phyloP scores from a whole-genome alignment of 2,888 invertebrate genomes.

The Agrochola litura region DNA sequence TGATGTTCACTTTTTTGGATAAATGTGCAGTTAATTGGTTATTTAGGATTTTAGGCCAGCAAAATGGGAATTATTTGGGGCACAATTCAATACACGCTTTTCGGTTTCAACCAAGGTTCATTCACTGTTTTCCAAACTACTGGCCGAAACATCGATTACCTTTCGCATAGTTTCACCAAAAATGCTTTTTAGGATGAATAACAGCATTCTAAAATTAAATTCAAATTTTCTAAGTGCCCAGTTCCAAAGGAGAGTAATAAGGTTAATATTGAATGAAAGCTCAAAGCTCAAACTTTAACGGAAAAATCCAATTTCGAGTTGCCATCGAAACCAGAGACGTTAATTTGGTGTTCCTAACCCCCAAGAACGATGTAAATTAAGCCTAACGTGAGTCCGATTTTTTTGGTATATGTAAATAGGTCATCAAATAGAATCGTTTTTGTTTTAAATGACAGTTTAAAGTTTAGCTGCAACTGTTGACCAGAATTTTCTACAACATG shows the following conservation, averaged over 20 bases:
- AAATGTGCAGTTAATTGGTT: neutral
- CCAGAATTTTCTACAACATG: neutral
- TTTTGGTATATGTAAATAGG: neutral
- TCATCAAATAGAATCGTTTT: neutral
- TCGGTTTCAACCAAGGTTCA: neutral
- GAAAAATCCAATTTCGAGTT: constrained; percentile 12
- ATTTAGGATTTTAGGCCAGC: neutral
- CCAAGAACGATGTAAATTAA: neutral
- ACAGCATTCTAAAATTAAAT: neutral
- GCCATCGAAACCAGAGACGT: neutral
- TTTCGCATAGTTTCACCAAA: neutral
- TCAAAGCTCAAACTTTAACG: neutral
- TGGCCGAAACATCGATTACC: neutral
- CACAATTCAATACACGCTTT: neutral
- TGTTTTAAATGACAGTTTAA: neutral
- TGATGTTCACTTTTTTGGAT: neutral
- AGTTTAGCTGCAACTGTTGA: neutral
- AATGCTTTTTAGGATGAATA: neutral
- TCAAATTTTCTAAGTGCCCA: neutral
- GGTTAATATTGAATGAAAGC: neutral
- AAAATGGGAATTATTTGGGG: too few relatives aligned
- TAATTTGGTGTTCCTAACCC: neutral
- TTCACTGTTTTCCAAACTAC: neutral
- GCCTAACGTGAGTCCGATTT: neutral
- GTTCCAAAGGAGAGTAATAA: neutral